These are phyloP conservation scores for Crenuchus spilurus DNA, from an alignment of 2,797 vertebrate species.

Conservation along the genomic window DNA sequence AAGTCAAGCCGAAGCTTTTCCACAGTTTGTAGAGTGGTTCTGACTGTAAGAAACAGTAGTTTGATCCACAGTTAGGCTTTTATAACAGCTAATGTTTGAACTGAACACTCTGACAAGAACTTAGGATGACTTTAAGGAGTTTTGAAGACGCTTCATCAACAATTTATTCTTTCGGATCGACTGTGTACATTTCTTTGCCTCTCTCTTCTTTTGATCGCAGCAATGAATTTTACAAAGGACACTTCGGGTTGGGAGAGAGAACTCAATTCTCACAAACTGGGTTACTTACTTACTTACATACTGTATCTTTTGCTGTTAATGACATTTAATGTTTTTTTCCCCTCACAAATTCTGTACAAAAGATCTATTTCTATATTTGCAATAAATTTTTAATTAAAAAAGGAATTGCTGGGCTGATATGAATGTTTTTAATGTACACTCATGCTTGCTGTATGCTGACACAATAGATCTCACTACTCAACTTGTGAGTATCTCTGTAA, in stretches of 20 bases:
- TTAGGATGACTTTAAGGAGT: slow-evolving; percentile 16
- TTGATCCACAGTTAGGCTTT: slow-evolving; percentile 7
- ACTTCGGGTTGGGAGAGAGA: slow-evolving; percentile 57
- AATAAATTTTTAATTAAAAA: slow-evolving; percentile 83
- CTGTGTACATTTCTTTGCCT: slow-evolving; percentile 42
- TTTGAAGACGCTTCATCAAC: slow-evolving; percentile 34
- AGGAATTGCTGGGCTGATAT: slow-evolving; percentile 13
- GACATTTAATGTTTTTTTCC: slow-evolving; percentile 65
- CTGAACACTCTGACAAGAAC: slow-evolving; percentile 15
- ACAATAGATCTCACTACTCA: too few species aligned
- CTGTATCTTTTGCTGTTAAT: slow-evolving; percentile 69
- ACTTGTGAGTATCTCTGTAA: too few species aligned
- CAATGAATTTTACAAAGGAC: slow-evolving; percentile 43
- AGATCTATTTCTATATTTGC: slow-evolving; percentile 88
- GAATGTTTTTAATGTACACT: not conserved
- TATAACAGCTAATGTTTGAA: slow-evolving; percentile 11
- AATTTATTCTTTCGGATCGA: slow-evolving; percentile 29
- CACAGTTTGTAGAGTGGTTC: slow-evolving; percentile 29
- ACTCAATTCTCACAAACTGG: slow-evolving; percentile 62
- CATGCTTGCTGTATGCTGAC: too few species aligned
- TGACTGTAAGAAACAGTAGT: slow-evolving; percentile 5
- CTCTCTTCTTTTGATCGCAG: slow-evolving; percentile 29
- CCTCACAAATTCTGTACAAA: slow-evolving; percentile 80
- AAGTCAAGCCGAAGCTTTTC: slow-evolving; percentile 52
- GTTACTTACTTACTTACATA: slow-evolving; percentile 38